Evolutionary conservation across 1,140 invertebrate genomes (phyloP), one percentile per base, ranked within the genome.

Genomic region (Pinna nobilis): DNA sequence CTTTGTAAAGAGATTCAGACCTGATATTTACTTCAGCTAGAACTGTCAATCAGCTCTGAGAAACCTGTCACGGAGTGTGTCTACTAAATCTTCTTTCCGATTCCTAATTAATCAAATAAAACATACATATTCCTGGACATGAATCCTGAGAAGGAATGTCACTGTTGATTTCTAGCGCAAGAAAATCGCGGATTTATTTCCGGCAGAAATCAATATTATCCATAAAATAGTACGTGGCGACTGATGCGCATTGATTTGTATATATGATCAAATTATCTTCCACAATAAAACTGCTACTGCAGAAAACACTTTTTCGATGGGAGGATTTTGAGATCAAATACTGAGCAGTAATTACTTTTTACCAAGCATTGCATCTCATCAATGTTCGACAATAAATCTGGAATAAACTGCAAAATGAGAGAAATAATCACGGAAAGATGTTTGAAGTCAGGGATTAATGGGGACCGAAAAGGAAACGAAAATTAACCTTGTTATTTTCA

Each of bases 221-320:
- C 55, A 59, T 59, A 59, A 59, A 59, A n/a, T 59, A 13, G 55
- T 59, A 59, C 33, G 55, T n/a, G 13, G 59, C 28, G 59, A 63
- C n/a, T 63, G 32, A 63, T 23, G 59, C 32, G 35, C 59, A 39
- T 39, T 63, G 59, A 63, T 63, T 63, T 23, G 59, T 63, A 63
- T 63, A 35, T 44, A 63, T 23, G 59, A 63, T 63, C 59, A 44
- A 63, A 63, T 63, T 63, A 63, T 63, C 59, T 11, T 39, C 18
- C 30, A 23, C 39, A 35, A 41, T 41, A 63, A 63, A 63, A 39
- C 59, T 37, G 39, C 7, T 37, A 25, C 59, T 28, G 39, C 35
- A 63, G 35, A 63, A 63, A 41, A 63, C 59, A 39, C 35, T 44
- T 63, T 63, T 63, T 41, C 20, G 37, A 39, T 63, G 59, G 32